These are phyloP conservation scores for Taurulus bubalis DNA, from an alignment of 2,113 vertebrate species.

Conservation along the genomic window DNA sequence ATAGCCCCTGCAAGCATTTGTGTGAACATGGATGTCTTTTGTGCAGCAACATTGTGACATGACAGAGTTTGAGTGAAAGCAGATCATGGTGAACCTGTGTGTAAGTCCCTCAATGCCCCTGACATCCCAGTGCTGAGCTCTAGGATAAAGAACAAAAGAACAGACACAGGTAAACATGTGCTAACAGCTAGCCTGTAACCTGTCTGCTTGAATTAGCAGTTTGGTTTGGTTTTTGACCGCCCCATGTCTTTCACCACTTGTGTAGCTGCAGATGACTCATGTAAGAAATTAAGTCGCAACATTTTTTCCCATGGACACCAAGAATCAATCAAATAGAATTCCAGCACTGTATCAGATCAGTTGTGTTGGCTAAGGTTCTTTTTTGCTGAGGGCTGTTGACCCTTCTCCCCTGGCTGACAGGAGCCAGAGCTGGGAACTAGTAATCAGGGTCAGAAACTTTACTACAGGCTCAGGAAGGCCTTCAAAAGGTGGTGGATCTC, in stretches of 20 bases:
- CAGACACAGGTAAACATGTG: slow-evolving; percentile 74
- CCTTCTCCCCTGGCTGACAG: slow-evolving; percentile 69
- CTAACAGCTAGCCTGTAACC: slow-evolving; percentile 69
- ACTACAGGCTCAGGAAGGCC: slow-evolving; percentile 72
- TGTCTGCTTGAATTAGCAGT: slow-evolving; percentile 38
- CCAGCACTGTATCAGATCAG: slow-evolving; percentile 59
- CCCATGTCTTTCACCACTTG: slow-evolving; percentile 40
- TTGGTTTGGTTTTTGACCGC: slow-evolving; percentile 53
- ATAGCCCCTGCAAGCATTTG: slow-evolving; percentile 59
- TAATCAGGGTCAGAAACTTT: slow-evolving; percentile 80
- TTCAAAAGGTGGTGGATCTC: slow-evolving; percentile 77
- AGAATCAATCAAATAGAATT: slow-evolving; percentile 60
- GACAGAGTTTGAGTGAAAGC: slow-evolving; percentile 77
- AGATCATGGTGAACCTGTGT: slow-evolving; percentile 69
- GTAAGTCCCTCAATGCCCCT: slow-evolving; percentile 73
- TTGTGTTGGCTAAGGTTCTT: slow-evolving; percentile 46
- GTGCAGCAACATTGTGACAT: slow-evolving; percentile 71
- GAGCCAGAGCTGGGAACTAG: slow-evolving; percentile 74
- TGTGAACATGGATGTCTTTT: slow-evolving; percentile 68
- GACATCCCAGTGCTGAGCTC: slow-evolving; percentile 71
- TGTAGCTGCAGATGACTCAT: slow-evolving; percentile 28
- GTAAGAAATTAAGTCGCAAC: slow-evolving; percentile 11
- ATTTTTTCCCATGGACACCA: slow-evolving; percentile 29
- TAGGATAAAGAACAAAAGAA: slow-evolving; percentile 76
- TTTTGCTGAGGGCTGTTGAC: slow-evolving; percentile 75